Evolutionary conservation across 2,113 vertebrate genomes (phyloP), one percentile per base, ranked within the genome.

Genomic region (Epinephelus cyanopodus): DNA sequence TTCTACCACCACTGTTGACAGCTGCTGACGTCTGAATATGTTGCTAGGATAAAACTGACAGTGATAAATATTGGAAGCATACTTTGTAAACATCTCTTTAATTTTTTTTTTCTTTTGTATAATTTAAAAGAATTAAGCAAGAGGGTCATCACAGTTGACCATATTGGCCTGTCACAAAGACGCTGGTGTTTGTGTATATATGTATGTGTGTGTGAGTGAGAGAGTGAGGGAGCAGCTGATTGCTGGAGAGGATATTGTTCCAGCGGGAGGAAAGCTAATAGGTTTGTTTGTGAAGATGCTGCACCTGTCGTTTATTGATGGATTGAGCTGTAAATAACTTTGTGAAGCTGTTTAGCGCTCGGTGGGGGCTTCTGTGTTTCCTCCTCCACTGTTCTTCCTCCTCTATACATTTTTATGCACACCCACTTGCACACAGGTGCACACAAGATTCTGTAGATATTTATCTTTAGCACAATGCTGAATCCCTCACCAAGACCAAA

Each of bases 261-360:
- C 88, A 85, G 73, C 2, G 68, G 77, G 85, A 86, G 79, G 83
- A 89, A 92, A 93, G 87, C 81, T 89, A 94, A 91, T 92, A 89
- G 79, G 83, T 82, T 85, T 94, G 87, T 88, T 90, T 91, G 82
- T 89, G 85, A 82, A 77, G 86, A 92, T 83, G 84, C 74, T 87
- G 90, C 93, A 93, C 90, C 92, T 94, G 94, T 88, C 52, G 25
- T 73, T 91, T 85, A 88, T 89, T 94, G 87, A 93, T 87, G 78
- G 89, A 91, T 29, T 80, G 89, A 87, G 81, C 92, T 92, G 85
- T 90, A 93, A 92, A 94, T 93, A 94, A 91, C 87, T 83, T 71
- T 81, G 76, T 82, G 79, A 90, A 83, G 77, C 79, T 84, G 79
- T 82, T 85, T 65, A 85, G 66, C 65, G 64, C 42, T 72, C 42